These are phyloP conservation scores for Vidua macroura DNA, from an alignment of 2,113 vertebrate species.

Conservation along the genomic window DNA sequence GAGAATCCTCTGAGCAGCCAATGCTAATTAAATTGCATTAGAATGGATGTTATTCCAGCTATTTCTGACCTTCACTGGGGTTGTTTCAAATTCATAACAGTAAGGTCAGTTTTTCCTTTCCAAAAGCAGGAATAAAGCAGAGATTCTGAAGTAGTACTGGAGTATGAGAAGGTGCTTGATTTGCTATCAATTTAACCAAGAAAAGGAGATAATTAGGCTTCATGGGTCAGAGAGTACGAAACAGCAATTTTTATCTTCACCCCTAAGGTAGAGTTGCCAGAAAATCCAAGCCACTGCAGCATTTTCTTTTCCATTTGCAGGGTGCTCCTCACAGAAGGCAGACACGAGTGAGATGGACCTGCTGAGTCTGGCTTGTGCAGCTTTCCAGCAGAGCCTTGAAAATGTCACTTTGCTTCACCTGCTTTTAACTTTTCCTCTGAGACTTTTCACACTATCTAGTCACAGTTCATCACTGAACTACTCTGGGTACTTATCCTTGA, in stretches of 20 bases:
- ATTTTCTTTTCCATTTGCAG: neutral
- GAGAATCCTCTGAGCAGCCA: neutral
- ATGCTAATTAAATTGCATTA: neutral
- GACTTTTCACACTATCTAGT: neutral
- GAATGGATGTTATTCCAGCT: neutral
- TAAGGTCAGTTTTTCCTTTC: neutral
- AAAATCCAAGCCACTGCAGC: neutral
- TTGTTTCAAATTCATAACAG: neutral
- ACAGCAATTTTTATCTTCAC: neutral
- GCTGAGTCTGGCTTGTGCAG: neutral
- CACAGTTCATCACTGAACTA: neutral
- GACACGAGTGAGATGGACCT: neutral
- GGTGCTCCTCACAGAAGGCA: fast-evolving
- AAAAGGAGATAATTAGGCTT: neutral
- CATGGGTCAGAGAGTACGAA: neutral
- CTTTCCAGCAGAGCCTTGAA: neutral
- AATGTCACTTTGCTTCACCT: neutral
- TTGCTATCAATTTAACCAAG: neutral
- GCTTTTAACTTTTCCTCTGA: neutral
- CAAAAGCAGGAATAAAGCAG: neutral
- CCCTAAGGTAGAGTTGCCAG: neutral
- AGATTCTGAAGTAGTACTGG: neutral
- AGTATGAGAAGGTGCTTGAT: neutral
- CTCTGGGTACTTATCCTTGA: neutral
- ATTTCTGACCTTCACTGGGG: neutral